phyloP scores from a whole-genome alignment of 2,113 vertebrate genomes.

The Tretioscincus oriximinensis region DNA sequence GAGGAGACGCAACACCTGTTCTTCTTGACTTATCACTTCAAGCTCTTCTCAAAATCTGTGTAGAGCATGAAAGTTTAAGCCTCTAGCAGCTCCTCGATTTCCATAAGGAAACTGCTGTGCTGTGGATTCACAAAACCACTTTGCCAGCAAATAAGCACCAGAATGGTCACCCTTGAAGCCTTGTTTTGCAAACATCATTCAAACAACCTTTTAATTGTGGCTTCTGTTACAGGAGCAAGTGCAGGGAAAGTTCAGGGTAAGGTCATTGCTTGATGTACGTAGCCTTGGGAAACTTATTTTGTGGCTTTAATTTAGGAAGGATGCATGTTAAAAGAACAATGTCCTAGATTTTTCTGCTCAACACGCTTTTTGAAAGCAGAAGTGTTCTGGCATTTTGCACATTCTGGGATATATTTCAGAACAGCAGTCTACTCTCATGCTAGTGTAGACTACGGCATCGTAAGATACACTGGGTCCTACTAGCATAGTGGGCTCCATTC shows the following conservation, averaged over 20 bases:
- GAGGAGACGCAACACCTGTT: neutral
- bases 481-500: too few relatives aligned
- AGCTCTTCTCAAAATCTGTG: neutral
- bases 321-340: neutral
- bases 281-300: neutral
- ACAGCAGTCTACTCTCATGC: too few relatives aligned
- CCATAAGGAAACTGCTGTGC: neutral
- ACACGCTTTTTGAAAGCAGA: neutral
- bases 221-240: neutral
- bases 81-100: neutral
- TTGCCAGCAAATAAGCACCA: neutral
- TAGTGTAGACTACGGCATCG: too few relatives aligned
- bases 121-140: slow-evolving; percentile 1
- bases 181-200: neutral
- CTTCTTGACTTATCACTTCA: neutral
- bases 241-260: neutral
- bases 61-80: neutral
- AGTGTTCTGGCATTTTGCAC: neutral
- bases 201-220: neutral
- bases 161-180: neutral
- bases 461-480: too few relatives aligned
- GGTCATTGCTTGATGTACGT: neutral
- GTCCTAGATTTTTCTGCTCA: neutral
- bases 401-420: too few relatives aligned
- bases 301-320: neutral